Conservation (phyloP, 2,888 invertebrate species). For the Cataglyphis livida region DNA sequence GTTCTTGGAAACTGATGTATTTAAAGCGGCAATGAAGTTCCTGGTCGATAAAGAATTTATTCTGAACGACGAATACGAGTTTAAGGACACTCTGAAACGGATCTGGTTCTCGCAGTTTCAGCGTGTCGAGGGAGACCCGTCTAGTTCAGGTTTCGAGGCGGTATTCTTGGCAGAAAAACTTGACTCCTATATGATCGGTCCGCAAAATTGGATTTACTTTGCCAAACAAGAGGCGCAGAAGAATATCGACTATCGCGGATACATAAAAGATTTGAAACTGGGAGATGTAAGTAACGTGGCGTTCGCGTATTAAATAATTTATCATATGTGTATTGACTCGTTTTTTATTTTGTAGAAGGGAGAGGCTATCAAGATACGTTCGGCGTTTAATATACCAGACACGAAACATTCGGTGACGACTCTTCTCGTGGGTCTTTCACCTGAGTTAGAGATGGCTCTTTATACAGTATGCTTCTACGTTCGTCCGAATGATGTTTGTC, state of each 20-base stretch:
- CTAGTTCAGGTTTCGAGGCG: slow-evolving; percentile 97
- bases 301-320: neutral
- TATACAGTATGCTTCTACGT: slow-evolving; percentile 95
- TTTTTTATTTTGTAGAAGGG: slow-evolving; percentile 89
- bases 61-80: slow-evolving; percentile 86
- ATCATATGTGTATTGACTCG: neutral
- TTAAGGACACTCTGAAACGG: slow-evolving; percentile 90
- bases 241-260: slow-evolving; percentile 93
- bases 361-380: slow-evolving; percentile 90
- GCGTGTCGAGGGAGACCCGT: slow-evolving; percentile 91
- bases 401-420: slow-evolving; percentile 92
- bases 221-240: slow-evolving; percentile 91
- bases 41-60: slow-evolving; percentile 87
- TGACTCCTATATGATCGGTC: slow-evolving; percentile 90
- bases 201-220: slow-evolving; percentile 97
- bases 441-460: slow-evolving; percentile 96
- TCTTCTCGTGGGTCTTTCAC: slow-evolving; percentile 94
- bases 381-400: slow-evolving; percentile 88
- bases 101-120: slow-evolving; percentile 95
- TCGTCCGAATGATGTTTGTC: slow-evolving; percentile 91
- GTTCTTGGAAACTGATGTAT: slow-evolving; percentile 91
- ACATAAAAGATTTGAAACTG: slow-evolving; percentile 90
- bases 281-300: slow-evolving; percentile 88
- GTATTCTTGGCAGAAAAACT: slow-evolving; percentile 94
- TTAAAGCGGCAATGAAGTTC: slow-evolving; percentile 91